phyloP scores from a whole-genome alignment of 2,888 invertebrate genomes.

The Dynastes hyllus region DNA sequence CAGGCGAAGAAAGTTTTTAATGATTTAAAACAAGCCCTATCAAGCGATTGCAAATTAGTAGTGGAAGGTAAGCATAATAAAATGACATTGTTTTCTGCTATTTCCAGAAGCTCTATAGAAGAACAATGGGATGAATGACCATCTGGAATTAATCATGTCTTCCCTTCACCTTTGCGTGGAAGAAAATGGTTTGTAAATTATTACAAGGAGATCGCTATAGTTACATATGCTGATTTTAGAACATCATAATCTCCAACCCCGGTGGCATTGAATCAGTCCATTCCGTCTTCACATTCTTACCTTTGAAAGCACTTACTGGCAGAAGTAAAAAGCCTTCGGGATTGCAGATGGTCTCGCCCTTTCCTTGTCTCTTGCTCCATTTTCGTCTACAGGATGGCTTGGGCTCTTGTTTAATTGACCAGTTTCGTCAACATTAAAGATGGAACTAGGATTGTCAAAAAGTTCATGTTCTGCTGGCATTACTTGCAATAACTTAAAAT shows the following conservation, averaged over 20 bases:
- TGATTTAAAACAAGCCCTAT: not conserved
- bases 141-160: slow-evolving; percentile 49
- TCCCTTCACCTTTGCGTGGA: slow-evolving; percentile 50
- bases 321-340: too few species aligned
- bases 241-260: slow-evolving; percentile 58
- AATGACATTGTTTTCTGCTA: not conserved
- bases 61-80: not conserved
- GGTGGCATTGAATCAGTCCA: slow-evolving; percentile 46
- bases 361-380: too few species aligned
- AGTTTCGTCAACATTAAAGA: too few species aligned
- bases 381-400: too few species aligned
- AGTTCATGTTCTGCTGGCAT: too few species aligned
- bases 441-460: too few species aligned
- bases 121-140: slow-evolving; percentile 33
- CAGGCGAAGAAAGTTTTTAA: not conserved
- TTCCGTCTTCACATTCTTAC: not conserved
- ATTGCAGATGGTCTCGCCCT: too few species aligned
- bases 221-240: slow-evolving; percentile 61
- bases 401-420: too few species aligned
- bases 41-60: not conserved
- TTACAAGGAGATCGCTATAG: slow-evolving; percentile 56
- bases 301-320: not conserved
- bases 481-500: too few species aligned
- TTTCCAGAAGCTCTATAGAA: not conserved
- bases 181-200: slow-evolving; percentile 59